Conservation (phyloP, 2,888 invertebrate genomes). For the Pantelozetes paolii region DNA sequence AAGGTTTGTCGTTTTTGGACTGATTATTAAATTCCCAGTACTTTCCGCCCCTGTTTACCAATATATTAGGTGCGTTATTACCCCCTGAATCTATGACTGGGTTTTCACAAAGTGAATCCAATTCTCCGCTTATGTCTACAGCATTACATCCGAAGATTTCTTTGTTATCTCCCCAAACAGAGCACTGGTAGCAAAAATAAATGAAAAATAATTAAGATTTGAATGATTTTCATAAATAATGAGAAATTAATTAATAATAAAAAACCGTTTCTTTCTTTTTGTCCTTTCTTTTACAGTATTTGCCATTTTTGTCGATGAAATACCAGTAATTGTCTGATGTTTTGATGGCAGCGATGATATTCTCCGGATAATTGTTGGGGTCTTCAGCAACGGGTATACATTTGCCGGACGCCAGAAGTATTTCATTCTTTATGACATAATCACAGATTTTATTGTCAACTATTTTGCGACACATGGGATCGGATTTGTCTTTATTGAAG, state of each 20-base stretch:
- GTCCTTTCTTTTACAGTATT: constrained; percentile 11
- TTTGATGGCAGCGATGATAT: constrained; percentile 9
- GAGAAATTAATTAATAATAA: not conserved
- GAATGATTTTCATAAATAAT: not conserved
- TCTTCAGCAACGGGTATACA: not conserved
- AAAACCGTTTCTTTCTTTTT: not conserved
- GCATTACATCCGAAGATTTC: constrained; percentile 10
- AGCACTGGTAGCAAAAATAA: not conserved
- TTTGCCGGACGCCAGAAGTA: not conserved
- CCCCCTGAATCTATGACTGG: not conserved
- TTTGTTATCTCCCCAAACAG: not conserved
- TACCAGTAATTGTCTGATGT: not conserved
- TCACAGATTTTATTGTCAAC: not conserved
- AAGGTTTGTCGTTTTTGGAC: not conserved
- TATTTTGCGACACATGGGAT: not conserved
- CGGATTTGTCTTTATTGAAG: not conserved
- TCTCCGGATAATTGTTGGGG: not conserved
- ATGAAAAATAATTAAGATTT: not conserved
- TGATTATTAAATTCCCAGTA: constrained; percentile 25
- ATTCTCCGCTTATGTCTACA: not conserved
- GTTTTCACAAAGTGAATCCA: not conserved
- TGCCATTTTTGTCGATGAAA: constrained; percentile 10
- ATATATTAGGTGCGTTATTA: not conserved
- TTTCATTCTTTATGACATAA: not conserved
- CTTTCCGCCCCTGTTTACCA: not conserved